A percentile compares a stretch with the other conserved stretches of the same genome.
Conservation (phyloP, 2,888 invertebrate species). For the Dryobota labecula region DNA sequence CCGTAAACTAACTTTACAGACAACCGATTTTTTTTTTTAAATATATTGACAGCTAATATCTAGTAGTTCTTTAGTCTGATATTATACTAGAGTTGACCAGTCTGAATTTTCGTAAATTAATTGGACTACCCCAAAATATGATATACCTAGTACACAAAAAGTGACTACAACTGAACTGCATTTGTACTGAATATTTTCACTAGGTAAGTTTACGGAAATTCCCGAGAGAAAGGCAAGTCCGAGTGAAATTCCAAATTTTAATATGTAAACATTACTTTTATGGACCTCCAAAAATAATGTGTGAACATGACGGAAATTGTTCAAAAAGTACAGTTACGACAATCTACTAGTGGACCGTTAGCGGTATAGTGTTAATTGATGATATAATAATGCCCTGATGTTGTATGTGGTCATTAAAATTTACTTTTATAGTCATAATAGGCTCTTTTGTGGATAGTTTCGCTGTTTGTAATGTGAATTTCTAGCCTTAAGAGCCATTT, state of each 20-base stretch:
- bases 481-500: no score
- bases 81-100: no score
- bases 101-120: no score
- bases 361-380: conserved; percentile 67
- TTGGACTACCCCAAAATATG: no score
- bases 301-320: conserved; percentile 61
- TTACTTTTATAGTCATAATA: conserved; percentile 57
- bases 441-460: conserved; percentile 23
- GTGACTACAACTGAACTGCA: not conserved
- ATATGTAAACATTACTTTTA: conserved; percentile 52
- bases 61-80: not conserved
- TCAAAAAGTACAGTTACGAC: conserved; percentile 61
- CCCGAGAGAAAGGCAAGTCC: conserved; percentile 38
- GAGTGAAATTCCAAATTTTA: conserved; percentile 30
- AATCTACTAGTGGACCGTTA: conserved; percentile 56
- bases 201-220: not conserved
- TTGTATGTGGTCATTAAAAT: conserved; percentile 53
- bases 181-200: not conserved
- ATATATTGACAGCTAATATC: not conserved
- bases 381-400: conserved; percentile 64
- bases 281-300: conserved; percentile 49
- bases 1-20: no score
- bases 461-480: conserved; percentile 28
- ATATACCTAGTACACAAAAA: no score
- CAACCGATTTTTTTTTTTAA: no score